Percentiles rank a stretch among this genome's conserved stretches.
These are phyloP conservation scores for Daubentonia madagascariensis DNA, from an alignment of 2,113 vertebrate genomes.

Conservation along the genomic window DNA sequence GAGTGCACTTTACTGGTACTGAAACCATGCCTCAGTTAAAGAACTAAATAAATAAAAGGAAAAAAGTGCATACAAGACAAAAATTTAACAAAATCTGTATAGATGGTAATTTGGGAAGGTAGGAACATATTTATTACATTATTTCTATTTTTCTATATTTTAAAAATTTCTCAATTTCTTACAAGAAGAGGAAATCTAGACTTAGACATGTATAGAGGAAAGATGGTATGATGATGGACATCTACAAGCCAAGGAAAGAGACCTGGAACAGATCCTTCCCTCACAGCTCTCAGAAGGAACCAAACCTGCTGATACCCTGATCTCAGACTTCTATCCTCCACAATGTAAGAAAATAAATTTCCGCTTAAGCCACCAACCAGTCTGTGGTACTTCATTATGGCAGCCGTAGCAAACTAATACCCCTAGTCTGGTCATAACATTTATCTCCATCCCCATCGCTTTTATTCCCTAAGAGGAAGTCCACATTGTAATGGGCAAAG, in stretches of 20 bases:
- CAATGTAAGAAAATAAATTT: neutral
- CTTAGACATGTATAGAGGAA: neutral
- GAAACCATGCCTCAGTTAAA: neutral
- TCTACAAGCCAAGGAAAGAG: neutral
- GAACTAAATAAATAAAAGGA: neutral
- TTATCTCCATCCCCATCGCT: neutral
- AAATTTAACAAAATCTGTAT: neutral
- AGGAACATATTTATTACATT: neutral
- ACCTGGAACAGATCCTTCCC: neutral
- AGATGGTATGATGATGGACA: neutral
- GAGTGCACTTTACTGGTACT: neutral
- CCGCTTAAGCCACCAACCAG: neutral
- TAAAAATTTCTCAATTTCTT: neutral
- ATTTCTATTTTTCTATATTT: neutral
- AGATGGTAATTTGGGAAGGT: neutral
- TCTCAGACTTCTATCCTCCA: neutral
- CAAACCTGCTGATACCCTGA: neutral
- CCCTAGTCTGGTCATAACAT: neutral
- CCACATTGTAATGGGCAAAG: neutral
- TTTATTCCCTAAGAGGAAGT: neutral
- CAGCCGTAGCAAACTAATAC: neutral
- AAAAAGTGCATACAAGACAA: neutral
- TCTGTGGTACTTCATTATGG: neutral
- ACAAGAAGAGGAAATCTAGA: neutral
- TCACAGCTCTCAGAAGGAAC: neutral